Conservation (phyloP, 2,888 invertebrate species). For the Oscheius myriophilus region DNA sequence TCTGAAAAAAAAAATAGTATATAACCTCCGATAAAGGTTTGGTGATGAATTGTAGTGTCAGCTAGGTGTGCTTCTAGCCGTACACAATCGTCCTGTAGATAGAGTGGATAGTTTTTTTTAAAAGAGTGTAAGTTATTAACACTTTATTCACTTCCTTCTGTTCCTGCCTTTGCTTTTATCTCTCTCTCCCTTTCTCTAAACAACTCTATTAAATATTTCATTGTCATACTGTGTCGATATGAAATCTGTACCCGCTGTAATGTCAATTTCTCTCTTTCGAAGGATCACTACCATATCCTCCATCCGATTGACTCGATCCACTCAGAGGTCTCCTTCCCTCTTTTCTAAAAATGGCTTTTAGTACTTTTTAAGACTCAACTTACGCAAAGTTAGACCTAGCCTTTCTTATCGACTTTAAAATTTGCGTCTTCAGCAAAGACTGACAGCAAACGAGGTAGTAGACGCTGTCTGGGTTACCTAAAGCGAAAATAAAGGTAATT, state of each 20-base stretch:
- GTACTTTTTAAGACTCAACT: slow-evolving; percentile 13
- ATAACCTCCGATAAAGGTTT: too few species aligned
- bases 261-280: slow-evolving; percentile 36
- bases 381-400: slow-evolving; percentile 43
- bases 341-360: slow-evolving; percentile 11
- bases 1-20: too few species aligned
- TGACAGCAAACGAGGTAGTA: slow-evolving; percentile 54
- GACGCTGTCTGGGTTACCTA: slow-evolving; percentile 48
- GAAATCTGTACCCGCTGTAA: not conserved
- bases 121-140: too few species aligned
- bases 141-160: too few species aligned
- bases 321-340: slow-evolving; percentile 51
- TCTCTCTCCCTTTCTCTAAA: too few species aligned
- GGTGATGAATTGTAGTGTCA: too few species aligned
- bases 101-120: too few species aligned
- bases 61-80: too few species aligned
- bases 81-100: too few species aligned
- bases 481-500: slow-evolving; percentile 15
- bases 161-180: too few species aligned
- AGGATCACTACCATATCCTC: slow-evolving; percentile 56
- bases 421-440: slow-evolving; percentile 46
- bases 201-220: not conserved
- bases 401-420: slow-evolving; percentile 48
- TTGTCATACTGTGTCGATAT: not conserved
- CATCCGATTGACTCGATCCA: slow-evolving; percentile 57